Evolutionary conservation across 2,113 vertebrate species (phyloP), one percentile per base, ranked within the genome.

Genomic region (Natator depressus): DNA sequence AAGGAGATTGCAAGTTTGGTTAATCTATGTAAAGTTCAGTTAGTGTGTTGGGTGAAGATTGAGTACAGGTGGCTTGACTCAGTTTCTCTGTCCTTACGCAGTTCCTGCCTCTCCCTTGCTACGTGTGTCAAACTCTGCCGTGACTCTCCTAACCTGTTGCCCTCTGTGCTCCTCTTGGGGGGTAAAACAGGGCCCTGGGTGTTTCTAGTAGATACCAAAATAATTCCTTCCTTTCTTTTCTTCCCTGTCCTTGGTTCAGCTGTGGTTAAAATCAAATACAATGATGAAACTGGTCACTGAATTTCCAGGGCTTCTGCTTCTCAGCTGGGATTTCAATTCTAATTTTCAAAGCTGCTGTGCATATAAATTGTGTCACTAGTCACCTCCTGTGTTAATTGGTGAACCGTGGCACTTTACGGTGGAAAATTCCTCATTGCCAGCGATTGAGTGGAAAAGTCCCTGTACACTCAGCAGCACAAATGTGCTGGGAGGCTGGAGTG

Each of bases 351-450:
- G 69, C 93, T 84, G 93, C 89, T 91, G 85, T 88, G 93, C 93
- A 90, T 88, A 94, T 90, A 91, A 91, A 94, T 90, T 91, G 93
- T 94, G 93, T 84, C 93, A 91, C 79, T 57, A 87, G 93, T 88
- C 84, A 72, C 89, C 84, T 80, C 80, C 93, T 90, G 89, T 88
- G 89, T 82, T 90, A 94, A 94, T 90, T 90, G 80, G 53, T 91
- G 69, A 84, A 84, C 89, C 42, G 17, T 80, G 75, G 87, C 83
- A 83, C 84, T 84, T 85, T 25, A 49, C n/a, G 29, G 62, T 49
- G 81, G 80, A 89, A 91, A 84, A 84, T 47, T 88, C 69, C 55
- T 84, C 51, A 80, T 79, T 65, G 75, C 49, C 79, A 69, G 80
- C 69, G 79, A 80, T 85, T n/a, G 87, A 93, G 82, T 88, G 79